Conservation (phyloP, 2,113 vertebrate species). For the Myotis brandtii region DNA sequence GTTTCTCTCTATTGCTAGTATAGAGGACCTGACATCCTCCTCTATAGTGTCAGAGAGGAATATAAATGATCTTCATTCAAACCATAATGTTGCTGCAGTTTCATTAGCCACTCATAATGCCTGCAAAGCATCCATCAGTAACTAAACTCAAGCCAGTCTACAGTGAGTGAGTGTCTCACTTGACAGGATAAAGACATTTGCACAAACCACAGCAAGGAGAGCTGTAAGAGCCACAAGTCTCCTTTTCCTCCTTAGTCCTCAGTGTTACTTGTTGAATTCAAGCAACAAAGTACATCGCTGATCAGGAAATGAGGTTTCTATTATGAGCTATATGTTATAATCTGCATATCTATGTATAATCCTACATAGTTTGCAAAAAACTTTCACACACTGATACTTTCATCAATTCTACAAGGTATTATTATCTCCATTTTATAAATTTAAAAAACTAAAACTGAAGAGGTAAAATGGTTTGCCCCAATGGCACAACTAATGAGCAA, state of each 20-base stretch:
- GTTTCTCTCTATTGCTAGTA: conserved; percentile 29
- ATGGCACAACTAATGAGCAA: background rate
- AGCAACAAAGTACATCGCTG: background rate
- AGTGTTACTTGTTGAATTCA: background rate
- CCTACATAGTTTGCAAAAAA: conserved; percentile 9
- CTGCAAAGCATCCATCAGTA: conserved; percentile 31
- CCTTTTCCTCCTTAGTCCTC: background rate
- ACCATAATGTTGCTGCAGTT: background rate
- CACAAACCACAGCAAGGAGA: background rate
- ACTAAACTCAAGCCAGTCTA: conserved; percentile 22
- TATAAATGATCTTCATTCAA: conserved; percentile 49
- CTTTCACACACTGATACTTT: background rate
- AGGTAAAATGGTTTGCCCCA: background rate
- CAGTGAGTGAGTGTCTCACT: background rate
- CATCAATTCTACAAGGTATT: background rate
- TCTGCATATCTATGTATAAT: background rate
- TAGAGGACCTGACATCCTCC: conserved; percentile 16
- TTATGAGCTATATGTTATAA: background rate
- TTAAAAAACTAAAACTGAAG: conserved; percentile 23
- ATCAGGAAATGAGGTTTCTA: background rate
- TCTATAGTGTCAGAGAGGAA: conserved; percentile 31
- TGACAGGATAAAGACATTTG: background rate
- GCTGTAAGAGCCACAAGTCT: background rate
- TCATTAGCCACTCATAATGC: conserved; percentile 9
- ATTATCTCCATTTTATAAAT: background rate